phyloP scores from a whole-genome alignment of 2,888 invertebrate genomes.

The Allophyes oxyacanthae region DNA sequence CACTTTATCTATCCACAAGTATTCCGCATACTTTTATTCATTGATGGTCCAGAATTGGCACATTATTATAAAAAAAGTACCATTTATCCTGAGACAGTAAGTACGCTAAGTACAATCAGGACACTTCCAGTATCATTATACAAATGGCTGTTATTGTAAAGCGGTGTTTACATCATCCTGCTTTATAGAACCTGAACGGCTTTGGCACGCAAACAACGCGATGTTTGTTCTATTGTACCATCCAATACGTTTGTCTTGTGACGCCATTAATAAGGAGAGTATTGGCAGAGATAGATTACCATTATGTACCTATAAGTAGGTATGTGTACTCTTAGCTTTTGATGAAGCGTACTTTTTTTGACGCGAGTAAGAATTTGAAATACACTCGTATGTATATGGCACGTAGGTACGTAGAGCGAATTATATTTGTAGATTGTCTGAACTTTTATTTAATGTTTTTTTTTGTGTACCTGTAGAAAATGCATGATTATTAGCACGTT shows the following conservation, averaged over 20 bases:
- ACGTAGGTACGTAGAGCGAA: no score
- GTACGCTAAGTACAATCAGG: not conserved
- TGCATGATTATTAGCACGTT: no score
- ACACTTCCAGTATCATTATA: conserved; percentile 32
- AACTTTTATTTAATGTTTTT: no score
- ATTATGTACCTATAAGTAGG: conserved; percentile 22
- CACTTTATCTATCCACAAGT: no score
- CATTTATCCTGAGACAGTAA: no score
- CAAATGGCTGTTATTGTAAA: conserved; percentile 62
- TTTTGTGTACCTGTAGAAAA: no score
- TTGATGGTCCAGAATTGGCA: no score
- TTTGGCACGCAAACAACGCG: conserved; percentile 69
- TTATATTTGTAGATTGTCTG: no score
- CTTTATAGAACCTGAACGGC: conserved; percentile 71
- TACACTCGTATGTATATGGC: not conserved
- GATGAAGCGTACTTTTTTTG: conserved; percentile 20
- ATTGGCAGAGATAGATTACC: conserved; percentile 56
- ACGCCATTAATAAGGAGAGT: conserved; percentile 58
- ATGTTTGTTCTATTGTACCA: conserved; percentile 65
- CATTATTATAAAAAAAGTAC: no score
- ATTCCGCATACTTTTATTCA: no score
- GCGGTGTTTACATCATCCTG: conserved; percentile 75
- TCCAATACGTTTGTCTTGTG: conserved; percentile 61
- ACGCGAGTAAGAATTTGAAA: no score
- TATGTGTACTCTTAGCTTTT: conserved; percentile 22